Conservation (phyloP, 2,113 vertebrate genomes). For the Epinephelus moara region DNA sequence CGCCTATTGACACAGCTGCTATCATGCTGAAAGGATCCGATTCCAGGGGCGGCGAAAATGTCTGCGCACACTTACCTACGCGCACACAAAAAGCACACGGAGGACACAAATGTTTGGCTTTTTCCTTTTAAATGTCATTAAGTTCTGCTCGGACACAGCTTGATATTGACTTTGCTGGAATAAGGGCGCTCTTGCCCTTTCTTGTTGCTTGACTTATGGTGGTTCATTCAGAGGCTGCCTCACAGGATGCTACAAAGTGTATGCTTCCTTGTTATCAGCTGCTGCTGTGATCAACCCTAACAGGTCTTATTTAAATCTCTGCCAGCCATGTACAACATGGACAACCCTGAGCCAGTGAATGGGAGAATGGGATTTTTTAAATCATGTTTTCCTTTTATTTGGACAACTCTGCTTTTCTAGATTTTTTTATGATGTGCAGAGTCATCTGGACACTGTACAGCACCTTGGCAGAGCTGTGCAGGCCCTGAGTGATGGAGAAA, state of each 20-base stretch:
- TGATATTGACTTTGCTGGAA: constrained; percentile 60
- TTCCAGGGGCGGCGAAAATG: constrained; percentile 65
- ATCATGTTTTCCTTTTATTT: constrained; percentile 43
- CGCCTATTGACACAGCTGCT: constrained; percentile 82
- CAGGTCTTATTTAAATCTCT: constrained; percentile 12
- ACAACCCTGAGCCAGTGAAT: background rate
- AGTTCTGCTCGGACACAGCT: constrained; percentile 60
- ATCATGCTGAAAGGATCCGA: constrained; percentile 67
- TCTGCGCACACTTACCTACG: constrained; percentile 54
- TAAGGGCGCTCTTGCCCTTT: constrained; percentile 28
- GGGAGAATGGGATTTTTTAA: constrained; percentile 22
- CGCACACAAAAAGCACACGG: constrained; percentile 13
- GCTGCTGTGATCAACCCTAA: constrained; percentile 24
- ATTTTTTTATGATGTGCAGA: constrained; percentile 55
- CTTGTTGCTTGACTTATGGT: constrained; percentile 44
- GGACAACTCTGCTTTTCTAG: constrained; percentile 19
- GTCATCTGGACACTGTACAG: constrained; percentile 72
- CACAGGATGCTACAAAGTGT: constrained; percentile 40
- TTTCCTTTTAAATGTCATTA: constrained; percentile 67
- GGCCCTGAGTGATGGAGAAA: constrained; percentile 67
- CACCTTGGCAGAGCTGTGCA: constrained; percentile 40
- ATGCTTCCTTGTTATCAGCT: constrained; percentile 31
- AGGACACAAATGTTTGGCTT: constrained; percentile 46
- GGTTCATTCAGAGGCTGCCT: constrained; percentile 49
- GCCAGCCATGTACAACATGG: constrained; percentile 8